phyloP scores from a whole-genome alignment of 2,113 vertebrate genomes.

The Ageneiosus marmoratus region DNA sequence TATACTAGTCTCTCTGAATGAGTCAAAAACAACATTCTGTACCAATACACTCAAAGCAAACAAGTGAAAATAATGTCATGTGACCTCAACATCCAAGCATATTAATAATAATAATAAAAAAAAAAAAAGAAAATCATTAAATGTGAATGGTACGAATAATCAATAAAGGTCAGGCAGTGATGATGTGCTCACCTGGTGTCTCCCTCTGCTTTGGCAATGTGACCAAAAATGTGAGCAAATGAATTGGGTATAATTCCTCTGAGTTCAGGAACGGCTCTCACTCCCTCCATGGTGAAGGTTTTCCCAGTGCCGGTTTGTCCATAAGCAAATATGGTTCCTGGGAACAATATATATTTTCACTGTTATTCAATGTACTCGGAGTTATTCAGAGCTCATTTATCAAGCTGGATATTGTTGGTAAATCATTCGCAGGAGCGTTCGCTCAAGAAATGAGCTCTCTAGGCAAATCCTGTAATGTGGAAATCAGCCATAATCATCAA shows the following conservation, averaged over 20 bases:
- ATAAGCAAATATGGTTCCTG: conserved; percentile 98
- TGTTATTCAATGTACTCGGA: not conserved
- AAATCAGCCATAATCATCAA: too few species aligned
- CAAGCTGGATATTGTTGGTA: not conserved
- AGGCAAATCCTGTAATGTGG: not conserved
- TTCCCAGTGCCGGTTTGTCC: conserved; percentile 99
- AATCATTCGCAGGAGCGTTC: not conserved
- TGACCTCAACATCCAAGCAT: too few species aligned
- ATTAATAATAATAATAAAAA: too few species aligned
- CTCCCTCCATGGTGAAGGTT: conserved; percentile 98
- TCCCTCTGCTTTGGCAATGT: conserved; percentile 98
- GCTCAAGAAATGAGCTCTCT: too few species aligned
- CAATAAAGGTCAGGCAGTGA: not conserved
- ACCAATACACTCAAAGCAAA: too few species aligned
- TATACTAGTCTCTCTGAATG: too few species aligned
- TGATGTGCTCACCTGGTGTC: conserved; percentile 84
- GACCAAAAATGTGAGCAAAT: conserved; percentile 97
- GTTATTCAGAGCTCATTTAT: not conserved
- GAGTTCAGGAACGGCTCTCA: conserved; percentile 94
- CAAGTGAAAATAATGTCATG: too few species aligned
- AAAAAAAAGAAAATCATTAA: not conserved
- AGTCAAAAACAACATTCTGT: not conserved
- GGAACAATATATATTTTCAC: conserved; percentile 26
- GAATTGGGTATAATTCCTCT: conserved; percentile 98
- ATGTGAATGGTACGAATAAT: not conserved